These are phyloP conservation scores for Arctia plantaginis DNA, from an alignment of 2,888 invertebrate genomes.

Conservation along the genomic window DNA sequence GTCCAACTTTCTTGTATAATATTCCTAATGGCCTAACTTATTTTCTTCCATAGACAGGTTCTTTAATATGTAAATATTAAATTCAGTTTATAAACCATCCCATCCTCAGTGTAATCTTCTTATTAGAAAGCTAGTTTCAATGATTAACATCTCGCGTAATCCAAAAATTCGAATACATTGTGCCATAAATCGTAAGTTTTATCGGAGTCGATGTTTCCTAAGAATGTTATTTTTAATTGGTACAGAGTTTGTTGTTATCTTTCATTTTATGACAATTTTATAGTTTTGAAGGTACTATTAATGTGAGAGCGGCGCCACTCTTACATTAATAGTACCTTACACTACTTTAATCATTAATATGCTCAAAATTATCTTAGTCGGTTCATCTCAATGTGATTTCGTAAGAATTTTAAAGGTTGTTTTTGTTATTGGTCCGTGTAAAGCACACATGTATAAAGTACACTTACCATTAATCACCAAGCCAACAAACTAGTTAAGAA, in stretches of 20 bases:
- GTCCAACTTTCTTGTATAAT: background rate
- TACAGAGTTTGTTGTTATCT: slow-evolving; percentile 40
- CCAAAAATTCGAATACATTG: slow-evolving; percentile 52
- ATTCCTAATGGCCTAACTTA: background rate
- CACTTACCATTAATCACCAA: slow-evolving; percentile 54
- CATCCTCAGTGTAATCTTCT: slow-evolving; percentile 29
- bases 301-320: slow-evolving; percentile 20
- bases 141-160: slow-evolving; percentile 55
- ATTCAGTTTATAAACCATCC: background rate
- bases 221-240: slow-evolving; percentile 47
- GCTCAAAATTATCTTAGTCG: slow-evolving; percentile 35
- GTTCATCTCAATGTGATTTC: slow-evolving; percentile 35
- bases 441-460: slow-evolving; percentile 32
- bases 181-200: slow-evolving; percentile 41
- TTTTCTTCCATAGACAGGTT: background rate
- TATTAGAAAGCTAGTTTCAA: slow-evolving; percentile 62
- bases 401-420: slow-evolving; percentile 33
- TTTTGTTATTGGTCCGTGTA: slow-evolving; percentile 41
- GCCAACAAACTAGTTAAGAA: slow-evolving; percentile 40
- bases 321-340: too few species aligned
- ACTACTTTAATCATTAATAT: slow-evolving; percentile 18
- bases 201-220: slow-evolving; percentile 32
- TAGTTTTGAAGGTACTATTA: slow-evolving; percentile 29
- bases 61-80: background rate
- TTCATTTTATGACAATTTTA: slow-evolving; percentile 37